A percentile compares a stretch with the other conserved stretches of the same genome.
Conservation (phyloP, 1,140 invertebrate genomes). For the Achatina immaculata region DNA sequence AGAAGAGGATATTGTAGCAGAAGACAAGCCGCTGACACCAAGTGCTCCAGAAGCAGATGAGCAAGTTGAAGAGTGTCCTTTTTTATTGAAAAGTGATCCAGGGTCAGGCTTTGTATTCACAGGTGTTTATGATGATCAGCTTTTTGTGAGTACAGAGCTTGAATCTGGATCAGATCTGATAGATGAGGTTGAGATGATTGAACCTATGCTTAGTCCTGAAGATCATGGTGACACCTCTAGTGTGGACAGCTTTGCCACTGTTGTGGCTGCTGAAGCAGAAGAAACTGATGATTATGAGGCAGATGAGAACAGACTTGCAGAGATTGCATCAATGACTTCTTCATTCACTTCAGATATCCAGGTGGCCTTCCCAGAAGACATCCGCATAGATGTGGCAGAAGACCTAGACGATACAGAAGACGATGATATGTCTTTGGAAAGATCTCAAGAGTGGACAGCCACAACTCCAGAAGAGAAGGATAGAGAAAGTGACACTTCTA, state of each 20-base stretch:
- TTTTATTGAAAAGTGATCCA: slow-evolving; percentile 37
- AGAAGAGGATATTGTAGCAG: background rate
- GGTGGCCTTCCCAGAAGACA: slow-evolving; percentile 50
- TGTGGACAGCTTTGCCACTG: slow-evolving; percentile 85
- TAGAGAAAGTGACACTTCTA: slow-evolving; percentile 42
- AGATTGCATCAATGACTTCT: slow-evolving; percentile 69
- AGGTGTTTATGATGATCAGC: background rate
- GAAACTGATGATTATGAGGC: slow-evolving; percentile 86
- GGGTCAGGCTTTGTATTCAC: slow-evolving; percentile 23
- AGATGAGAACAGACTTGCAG: slow-evolving; percentile 78
- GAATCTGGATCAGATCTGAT: slow-evolving; percentile 14
- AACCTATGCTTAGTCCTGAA: slow-evolving; percentile 49
- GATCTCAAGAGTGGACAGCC: slow-evolving; percentile 75
- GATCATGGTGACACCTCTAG: slow-evolving; percentile 79
- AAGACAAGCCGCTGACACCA: slow-evolving; percentile 8
- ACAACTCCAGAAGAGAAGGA: slow-evolving; percentile 45
- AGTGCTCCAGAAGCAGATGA: slow-evolving; percentile 2
- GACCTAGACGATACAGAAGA: slow-evolving; percentile 82
- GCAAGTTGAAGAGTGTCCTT: background rate
- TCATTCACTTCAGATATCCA: slow-evolving; percentile 71
- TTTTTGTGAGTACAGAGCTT: slow-evolving; percentile 20
- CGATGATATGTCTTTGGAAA: slow-evolving; percentile 28
- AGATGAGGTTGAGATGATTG: background rate
- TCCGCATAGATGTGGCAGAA: slow-evolving; percentile 77
- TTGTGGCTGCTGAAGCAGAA: slow-evolving; percentile 74